Evolutionary conservation across 2,888 invertebrate genomes (phyloP), one percentile per base, ranked within the genome.

Genomic region (Atrina japonica): DNA sequence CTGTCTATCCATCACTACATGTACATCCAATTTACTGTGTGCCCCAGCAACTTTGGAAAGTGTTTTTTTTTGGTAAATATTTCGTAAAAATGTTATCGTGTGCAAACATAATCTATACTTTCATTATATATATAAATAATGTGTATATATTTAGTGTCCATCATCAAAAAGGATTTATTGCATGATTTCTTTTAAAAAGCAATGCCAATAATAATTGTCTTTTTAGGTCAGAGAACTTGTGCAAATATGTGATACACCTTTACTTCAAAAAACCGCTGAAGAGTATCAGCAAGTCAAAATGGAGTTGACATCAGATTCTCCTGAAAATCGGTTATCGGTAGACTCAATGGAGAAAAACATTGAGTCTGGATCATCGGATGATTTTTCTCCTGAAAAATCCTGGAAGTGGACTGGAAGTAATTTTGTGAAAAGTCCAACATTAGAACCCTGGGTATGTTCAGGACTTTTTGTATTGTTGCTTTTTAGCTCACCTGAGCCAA

Each of bases 221-320:
- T 9, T 60, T 14, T n/a, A 64, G 53, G 95, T 96, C 0, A 93
- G 94, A 75, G 95, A 95, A 60, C 92, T 97, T 66, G 91, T 96
- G 2, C 94, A 94, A 59, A 93, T 97, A 1, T 97, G 97, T 95
- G 96, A 97, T 88, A 95, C 96, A 0, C 94, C 94, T 9, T 91
- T 96, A 43, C 95, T 97, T 0, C 96, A 97, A 87, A 96, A 97
- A 87, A 95, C 96, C 0, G 92, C 97, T 52, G 64, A 67, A 35
- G 47, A 58, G 25, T 72, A 61, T 56, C 60, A 67, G 41, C 35
- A 49, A 21, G 47, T 64, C 2, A 66, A 63, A 41, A 50, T 30
- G 21, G 71, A 72, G 30, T 23, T 68, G 25, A 47, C 27, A 1
- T 49, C 49, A 3, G 30, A 29, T 47, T 41, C 45, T 2, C 29